Conservation (phyloP, 2,888 invertebrate genomes). For the Zygaena filipendulae region DNA sequence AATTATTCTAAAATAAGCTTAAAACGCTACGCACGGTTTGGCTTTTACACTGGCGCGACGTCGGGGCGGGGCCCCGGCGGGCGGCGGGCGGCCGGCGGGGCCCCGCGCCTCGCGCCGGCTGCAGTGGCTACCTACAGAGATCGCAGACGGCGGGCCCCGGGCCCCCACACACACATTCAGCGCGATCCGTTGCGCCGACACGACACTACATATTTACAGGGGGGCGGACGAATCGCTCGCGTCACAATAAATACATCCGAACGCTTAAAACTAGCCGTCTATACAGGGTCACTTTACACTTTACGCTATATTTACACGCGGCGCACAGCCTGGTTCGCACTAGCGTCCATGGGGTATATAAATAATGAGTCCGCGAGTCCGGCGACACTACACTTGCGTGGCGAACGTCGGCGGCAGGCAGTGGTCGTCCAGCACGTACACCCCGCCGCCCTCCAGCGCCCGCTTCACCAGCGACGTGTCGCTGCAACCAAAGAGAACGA, state of each 20-base stretch:
- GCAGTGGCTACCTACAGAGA: slow-evolving; percentile 57
- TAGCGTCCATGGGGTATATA: slow-evolving; percentile 58
- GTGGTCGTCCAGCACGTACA: slow-evolving; percentile 82
- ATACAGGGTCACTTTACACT: slow-evolving; percentile 66
- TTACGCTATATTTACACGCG: slow-evolving; percentile 64
- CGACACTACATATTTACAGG: slow-evolving; percentile 41
- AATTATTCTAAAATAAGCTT: slow-evolving; percentile 51
- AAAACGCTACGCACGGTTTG: slow-evolving; percentile 58
- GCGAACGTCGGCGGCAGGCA: slow-evolving; percentile 79
- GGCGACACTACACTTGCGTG: slow-evolving; percentile 76
- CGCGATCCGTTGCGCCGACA: slow-evolving; percentile 46
- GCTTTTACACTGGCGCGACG: slow-evolving; percentile 61
- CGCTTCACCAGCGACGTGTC: slow-evolving; percentile 78
- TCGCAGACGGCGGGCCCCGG: slow-evolving; percentile 54
- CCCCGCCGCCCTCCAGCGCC: slow-evolving; percentile 72
- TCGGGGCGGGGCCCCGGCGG: slow-evolving; percentile 46
- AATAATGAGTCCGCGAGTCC: slow-evolving; percentile 45
- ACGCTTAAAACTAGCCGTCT: slow-evolving; percentile 60
- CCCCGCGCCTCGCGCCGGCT: slow-evolving; percentile 28
- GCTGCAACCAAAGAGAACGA: slow-evolving; percentile 67
- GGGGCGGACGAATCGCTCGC: slow-evolving; percentile 49
- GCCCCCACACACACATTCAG: slow-evolving; percentile 40
- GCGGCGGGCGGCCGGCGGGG: slow-evolving; percentile 43
- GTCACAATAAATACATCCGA: slow-evolving; percentile 60
- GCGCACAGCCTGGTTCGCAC: slow-evolving; percentile 64